Base-by-base conservation (phyloP, 2,888 invertebrate species). In the Arge pagana region DNA sequence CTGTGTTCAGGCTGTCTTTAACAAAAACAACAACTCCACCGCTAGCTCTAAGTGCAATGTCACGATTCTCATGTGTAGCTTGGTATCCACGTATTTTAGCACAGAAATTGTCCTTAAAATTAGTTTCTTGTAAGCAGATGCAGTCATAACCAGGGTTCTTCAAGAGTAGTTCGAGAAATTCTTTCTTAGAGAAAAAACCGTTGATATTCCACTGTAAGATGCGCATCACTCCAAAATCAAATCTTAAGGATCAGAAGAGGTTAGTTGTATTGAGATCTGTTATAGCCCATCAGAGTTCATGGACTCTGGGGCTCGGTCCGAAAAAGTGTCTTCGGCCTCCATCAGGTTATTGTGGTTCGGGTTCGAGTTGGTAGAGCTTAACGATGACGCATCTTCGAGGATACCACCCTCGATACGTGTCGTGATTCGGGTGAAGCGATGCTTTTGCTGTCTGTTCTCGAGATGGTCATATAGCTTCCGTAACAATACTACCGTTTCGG, bases 171-270 rank as follows among this genome's bases (percentile, higher is more conserved):
- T 62, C 23, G n/a, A 63, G 48, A 18, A 52, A 40, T 52, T 54
- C 55, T 26, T 48, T 48, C 18, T 58, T 54, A 6, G 26, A 7
- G 19, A 36, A 19, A 28, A 55, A 19, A 8, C 61, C 58, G 36
- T 60, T 60, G 5, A 58, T 51, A 39, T 63, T 64, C 61, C 61
- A 64, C 43, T 64, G 60, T 3, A 62, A 19, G 11, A 60, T 53
- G 11, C 28, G 33, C 21, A 28, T 31, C n/a, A n/a, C n/a, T n/a
- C n/a, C n/a, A n/a, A n/a, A n/a, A n/a, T n/a, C n/a, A n/a, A n/a
- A n/a, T n/a, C n/a, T n/a, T n/a, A n/a, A n/a, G n/a, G n/a, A n/a
- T n/a, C n/a, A 33, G 15, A 28, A 30, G 19, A 8, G 48, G 42
- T 30, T 10, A 39, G n/a, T 35, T 36, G 23, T 24, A 26, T 51